phyloP scores from a whole-genome alignment of 2,113 vertebrate genomes.

The Addax nasomaculatus region DNA sequence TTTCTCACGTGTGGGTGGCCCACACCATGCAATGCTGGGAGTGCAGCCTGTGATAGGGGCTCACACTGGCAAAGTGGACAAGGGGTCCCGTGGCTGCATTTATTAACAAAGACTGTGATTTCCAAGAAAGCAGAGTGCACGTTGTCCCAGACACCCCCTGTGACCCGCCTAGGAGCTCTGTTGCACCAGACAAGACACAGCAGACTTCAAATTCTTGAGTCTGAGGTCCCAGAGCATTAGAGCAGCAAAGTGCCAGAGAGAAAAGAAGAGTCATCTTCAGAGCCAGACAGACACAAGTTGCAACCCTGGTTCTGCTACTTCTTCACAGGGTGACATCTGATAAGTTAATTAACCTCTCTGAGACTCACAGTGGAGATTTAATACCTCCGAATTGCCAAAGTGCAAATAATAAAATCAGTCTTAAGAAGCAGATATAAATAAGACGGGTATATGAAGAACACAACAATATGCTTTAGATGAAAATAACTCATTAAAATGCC shows the following conservation, averaged over 20 bases:
- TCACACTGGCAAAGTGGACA: accelerated
- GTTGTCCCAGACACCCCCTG: accelerated
- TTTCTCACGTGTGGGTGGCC: accelerated
- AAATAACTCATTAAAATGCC: conserved; percentile 31
- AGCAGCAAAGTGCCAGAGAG: accelerated
- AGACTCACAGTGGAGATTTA: too few relatives aligned
- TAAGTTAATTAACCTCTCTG: background rate
- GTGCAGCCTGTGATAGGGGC: accelerated
- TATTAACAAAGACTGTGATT: background rate
- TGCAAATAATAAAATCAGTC: background rate
- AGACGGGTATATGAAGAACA: background rate
- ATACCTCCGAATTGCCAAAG: background rate
- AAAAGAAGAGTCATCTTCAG: background rate
- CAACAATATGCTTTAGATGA: background rate
- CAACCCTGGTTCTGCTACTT: background rate
- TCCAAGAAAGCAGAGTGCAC: background rate
- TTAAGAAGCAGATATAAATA: background rate
- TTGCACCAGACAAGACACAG: accelerated
- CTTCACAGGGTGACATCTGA: background rate
- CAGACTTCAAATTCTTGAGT: too few relatives aligned
- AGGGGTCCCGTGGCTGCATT: accelerated
- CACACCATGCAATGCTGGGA: accelerated
- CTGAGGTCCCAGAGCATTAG: accelerated
- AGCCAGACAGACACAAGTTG: background rate
- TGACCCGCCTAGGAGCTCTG: background rate